phyloP scores from a whole-genome alignment of 2,888 invertebrate species.

The Temnothorax unifasciatus region DNA sequence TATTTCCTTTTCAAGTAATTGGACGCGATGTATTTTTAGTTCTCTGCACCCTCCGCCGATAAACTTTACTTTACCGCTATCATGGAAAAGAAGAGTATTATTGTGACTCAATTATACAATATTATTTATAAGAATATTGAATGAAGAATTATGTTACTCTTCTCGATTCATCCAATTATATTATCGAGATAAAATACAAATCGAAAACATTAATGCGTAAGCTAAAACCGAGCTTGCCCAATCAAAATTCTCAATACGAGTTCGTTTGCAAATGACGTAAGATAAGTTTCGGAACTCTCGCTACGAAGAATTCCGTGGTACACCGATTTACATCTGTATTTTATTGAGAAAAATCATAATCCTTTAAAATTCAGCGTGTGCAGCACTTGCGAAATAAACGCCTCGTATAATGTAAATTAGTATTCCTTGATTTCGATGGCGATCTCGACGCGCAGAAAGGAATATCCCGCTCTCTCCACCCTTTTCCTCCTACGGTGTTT shows the following conservation, averaged over 20 bases:
- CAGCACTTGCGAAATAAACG: background rate
- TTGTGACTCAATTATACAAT: conserved; percentile 39
- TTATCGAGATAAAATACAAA: background rate
- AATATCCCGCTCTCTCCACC: conserved; percentile 48
- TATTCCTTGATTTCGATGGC: conserved; percentile 52
- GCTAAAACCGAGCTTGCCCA: background rate
- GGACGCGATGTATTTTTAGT: conserved; percentile 46
- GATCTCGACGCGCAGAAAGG: conserved; percentile 50
- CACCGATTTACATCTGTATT: background rate
- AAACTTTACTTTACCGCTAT: background rate
- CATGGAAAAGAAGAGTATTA: background rate
- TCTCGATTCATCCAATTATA: conserved; percentile 11
- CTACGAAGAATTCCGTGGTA: background rate
- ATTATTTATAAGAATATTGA: conserved; percentile 29
- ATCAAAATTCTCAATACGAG: background rate
- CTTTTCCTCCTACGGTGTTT: conserved; percentile 64
- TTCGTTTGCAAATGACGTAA: background rate
- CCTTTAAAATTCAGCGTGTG: conserved; percentile 10
- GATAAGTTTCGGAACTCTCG: background rate
- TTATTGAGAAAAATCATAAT: conserved; percentile 2
- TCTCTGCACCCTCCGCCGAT: background rate
- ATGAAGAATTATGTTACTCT: conserved; percentile 4
- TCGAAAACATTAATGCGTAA: background rate
- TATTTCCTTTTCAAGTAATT: conserved; percentile 54
- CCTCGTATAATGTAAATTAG: conserved; percentile 42